Evolutionary conservation across 2,113 vertebrate species (phyloP).

Genomic region (Tinamus guttatus): DNA sequence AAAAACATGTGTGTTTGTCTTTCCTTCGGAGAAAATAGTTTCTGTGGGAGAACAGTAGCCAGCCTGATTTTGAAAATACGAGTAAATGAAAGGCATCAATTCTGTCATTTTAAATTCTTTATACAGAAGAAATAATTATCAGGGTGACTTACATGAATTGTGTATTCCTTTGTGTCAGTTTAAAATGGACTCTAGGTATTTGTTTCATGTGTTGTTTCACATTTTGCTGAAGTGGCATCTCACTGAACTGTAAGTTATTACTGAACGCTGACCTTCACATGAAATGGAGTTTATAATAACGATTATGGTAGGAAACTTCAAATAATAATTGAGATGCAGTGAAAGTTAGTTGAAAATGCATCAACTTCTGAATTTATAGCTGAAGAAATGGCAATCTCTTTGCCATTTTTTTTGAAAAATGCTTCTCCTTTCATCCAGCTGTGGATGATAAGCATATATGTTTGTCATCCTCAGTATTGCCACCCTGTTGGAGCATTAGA

Average conservation of each 20-base stretch:
- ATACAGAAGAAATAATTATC: not conserved
- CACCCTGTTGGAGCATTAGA: conserved; percentile 34
- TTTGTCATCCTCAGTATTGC: not conserved
- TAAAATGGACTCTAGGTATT: not conserved
- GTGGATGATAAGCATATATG: not conserved
- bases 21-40: not conserved
- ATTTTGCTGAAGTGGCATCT: not conserved
- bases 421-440: not conserved
- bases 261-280: not conserved
- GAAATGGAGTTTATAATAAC: not conserved
- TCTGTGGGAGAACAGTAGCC: not conserved
- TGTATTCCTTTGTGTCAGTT: not conserved
- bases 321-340: not conserved
- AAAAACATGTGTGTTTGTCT: not conserved
- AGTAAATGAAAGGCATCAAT: not conserved
- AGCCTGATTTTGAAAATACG: not conserved
- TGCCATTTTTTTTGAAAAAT: not conserved
- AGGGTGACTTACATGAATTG: not conserved
- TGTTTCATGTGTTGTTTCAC: not conserved
- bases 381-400: not conserved
- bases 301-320: not conserved
- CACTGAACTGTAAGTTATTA: not conserved
- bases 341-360: not conserved
- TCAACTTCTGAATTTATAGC: not conserved
- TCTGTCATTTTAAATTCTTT: not conserved